phyloP scores from a whole-genome alignment of 2,797 vertebrate genomes.

The Peromyscus nudipes region DNA sequence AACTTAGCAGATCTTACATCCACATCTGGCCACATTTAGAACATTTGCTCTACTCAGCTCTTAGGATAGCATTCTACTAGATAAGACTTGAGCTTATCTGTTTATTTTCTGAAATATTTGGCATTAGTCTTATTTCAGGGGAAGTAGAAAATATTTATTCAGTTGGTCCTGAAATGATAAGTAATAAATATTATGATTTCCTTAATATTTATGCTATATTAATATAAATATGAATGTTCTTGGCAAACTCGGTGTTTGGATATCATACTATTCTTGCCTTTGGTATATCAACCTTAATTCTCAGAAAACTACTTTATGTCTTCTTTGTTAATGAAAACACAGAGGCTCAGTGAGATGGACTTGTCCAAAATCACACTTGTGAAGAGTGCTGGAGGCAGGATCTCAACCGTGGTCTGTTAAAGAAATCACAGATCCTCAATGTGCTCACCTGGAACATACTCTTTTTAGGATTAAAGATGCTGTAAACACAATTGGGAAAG shows the following conservation, averaged over 20 bases:
- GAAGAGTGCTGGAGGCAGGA: not conserved
- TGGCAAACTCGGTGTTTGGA: conserved; percentile 18
- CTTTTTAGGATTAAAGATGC: not conserved
- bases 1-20: not conserved
- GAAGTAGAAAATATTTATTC: not conserved
- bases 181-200: not conserved
- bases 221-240: conserved; percentile 46
- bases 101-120: conserved; percentile 55
- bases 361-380: conserved; percentile 12
- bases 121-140: conserved; percentile 27
- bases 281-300: conserved; percentile 16
- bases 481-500: not conserved
- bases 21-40: not conserved
- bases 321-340: conserved; percentile 9
- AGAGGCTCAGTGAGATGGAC: not conserved
- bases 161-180: conserved; percentile 13
- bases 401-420: conserved; percentile 25
- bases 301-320: conserved; percentile 29
- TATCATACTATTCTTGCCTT: not conserved
- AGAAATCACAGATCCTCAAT: not conserved
- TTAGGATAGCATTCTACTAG: not conserved
- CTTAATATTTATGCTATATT: conserved; percentile 52
- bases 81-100: not conserved
- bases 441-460: accelerated
- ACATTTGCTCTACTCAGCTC: not conserved